Base-by-base conservation (phyloP, 2,797 vertebrate genomes). In the Sebastolobus alascanus region DNA sequence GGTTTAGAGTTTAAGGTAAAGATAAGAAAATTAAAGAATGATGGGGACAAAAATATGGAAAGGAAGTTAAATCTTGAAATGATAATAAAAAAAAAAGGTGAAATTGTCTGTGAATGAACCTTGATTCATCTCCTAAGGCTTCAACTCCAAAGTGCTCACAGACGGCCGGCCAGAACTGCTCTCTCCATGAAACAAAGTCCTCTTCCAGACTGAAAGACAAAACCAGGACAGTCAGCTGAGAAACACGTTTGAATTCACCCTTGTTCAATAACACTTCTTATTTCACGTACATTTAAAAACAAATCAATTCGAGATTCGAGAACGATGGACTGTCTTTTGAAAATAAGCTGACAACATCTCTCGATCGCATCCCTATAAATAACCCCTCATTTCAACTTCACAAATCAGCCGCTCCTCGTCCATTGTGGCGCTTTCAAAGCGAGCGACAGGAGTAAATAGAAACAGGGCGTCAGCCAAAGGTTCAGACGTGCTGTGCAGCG, bases 81-180 rank as follows among this genome's bases (percentile, higher is more conserved):
- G 22, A 65, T 27, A n/a, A 65, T 27, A n/a, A 59, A 73, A 65
- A n/a, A 59, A 73, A 65, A 50, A 8, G 33, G 8, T 11, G 3
- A 70, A 73, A 16, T 29, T 38, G 2, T 14, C 5, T 59, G 13
- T 35, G 7, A 79, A 84, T 71, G 16, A 77, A 99, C 99, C 98
- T 99, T 75, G 97, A 97, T 27, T 99, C 99, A 9, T 99, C 98
- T 84, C 98, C 98, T 0, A 96, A 97, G 13, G 99, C 97, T 85
- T 99, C 98, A 52, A 99, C 98, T 4, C 98, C 99, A 0, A 99
- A 99, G 93, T 99, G 97, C 80, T 99, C 98, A 5, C 99, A 99
- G 73, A 99, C 96, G 0, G 98, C 98, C 0, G 99, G 99, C 99
- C 99, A 99, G 94, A 99, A 99, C 96, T 99, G 98, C 92, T 99